phyloP scores from a whole-genome alignment of 2,888 invertebrate species.

The Metopia argyrocephala region DNA sequence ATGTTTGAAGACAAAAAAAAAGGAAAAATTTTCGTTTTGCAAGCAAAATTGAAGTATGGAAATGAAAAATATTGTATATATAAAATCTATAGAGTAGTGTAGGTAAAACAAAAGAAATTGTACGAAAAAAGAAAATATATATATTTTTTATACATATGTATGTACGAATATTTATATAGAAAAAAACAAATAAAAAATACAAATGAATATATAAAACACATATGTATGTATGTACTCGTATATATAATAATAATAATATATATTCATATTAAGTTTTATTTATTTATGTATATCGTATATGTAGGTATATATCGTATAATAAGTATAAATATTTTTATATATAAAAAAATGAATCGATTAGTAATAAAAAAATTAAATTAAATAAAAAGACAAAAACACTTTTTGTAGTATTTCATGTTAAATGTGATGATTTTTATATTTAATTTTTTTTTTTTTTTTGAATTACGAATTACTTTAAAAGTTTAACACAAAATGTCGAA shows the following conservation, averaged over 20 bases:
- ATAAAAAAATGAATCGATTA: slow-evolving; percentile 74
- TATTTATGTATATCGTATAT: not conserved
- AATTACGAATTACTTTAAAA: not conserved
- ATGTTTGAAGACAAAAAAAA: slow-evolving; percentile 20
- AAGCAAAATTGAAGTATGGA: slow-evolving; percentile 45
- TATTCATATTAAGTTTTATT: slow-evolving; percentile 29
- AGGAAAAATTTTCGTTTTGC: slow-evolving; percentile 23
- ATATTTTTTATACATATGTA: no score
- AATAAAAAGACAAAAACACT: slow-evolving; percentile 58
- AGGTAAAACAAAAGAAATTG: slow-evolving; percentile 32
- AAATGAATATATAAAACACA: slow-evolving; percentile 20
- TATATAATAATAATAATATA: slow-evolving; percentile 26
- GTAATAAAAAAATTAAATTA: slow-evolving; percentile 68
- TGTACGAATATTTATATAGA: slow-evolving; percentile 46
- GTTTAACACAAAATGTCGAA: not conserved
- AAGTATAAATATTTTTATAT: slow-evolving; percentile 37
- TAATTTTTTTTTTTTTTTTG: not conserved
- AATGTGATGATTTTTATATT: not conserved
- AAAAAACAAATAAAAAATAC: slow-evolving; percentile 12
- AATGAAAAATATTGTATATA: no score
- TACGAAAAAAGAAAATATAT: slow-evolving; percentile 46
- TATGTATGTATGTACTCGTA: no score
- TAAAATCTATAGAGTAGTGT: no score
- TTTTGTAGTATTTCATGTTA: slow-evolving; percentile 33
- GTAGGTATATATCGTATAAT: slow-evolving; percentile 19